phyloP scores from a whole-genome alignment of 92 coral and sea anemone species.

The Zoanthus solanderi region DNA sequence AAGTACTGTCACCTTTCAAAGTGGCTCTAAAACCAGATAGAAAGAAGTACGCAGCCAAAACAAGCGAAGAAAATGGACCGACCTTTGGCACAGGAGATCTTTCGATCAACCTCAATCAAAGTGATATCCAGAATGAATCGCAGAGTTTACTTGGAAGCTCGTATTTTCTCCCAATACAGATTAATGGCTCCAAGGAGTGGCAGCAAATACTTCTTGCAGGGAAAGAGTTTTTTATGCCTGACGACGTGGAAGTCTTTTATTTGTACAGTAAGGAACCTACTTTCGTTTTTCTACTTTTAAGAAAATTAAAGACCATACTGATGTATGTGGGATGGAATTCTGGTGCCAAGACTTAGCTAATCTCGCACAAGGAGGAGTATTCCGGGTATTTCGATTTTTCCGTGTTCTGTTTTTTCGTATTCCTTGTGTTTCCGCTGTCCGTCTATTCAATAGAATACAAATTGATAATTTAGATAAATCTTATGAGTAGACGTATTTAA shows the following conservation, averaged over 20 bases:
- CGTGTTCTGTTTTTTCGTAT: too few species aligned
- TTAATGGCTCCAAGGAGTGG: neutral
- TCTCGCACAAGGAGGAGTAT: too few species aligned
- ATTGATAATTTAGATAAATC: too few species aligned
- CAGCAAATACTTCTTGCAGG: conserved; percentile 21
- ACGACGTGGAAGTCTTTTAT: conserved; percentile 35
- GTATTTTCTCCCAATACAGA: neutral
- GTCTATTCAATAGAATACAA: too few species aligned
- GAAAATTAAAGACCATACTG: neutral
- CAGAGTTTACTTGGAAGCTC: conserved; percentile 1
- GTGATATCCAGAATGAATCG: neutral
- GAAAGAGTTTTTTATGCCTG: conserved; percentile 17
- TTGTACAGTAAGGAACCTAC: conserved; percentile 20
- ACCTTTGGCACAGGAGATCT: conserved; percentile 29
- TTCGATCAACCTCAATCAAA: neutral
- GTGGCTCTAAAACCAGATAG: conserved; percentile 3
- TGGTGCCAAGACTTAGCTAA: too few species aligned
- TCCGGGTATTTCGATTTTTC: too few species aligned
- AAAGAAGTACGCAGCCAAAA: conserved; percentile 1
- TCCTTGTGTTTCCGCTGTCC: too few species aligned
- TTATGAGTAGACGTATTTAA: too few species aligned
- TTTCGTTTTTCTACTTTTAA: too few species aligned
- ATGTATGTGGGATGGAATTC: too few species aligned
- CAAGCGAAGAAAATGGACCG: conserved; percentile 10
- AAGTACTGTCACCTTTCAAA: conserved; percentile 15